phyloP scores from a whole-genome alignment of 2,113 vertebrate species.

The Donacobius atricapilla region DNA sequence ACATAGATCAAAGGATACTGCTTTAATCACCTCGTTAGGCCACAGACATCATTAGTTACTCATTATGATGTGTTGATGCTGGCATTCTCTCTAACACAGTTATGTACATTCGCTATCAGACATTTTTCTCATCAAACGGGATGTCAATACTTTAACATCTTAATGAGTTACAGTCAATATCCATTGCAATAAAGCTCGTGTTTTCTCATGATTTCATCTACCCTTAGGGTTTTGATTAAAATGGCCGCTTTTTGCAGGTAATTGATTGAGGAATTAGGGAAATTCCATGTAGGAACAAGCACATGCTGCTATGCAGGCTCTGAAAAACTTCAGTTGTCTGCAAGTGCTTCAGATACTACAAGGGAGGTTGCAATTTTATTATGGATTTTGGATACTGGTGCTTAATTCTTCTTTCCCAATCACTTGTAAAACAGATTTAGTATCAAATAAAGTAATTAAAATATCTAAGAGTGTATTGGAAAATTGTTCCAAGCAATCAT shows the following conservation, averaged over 20 bases:
- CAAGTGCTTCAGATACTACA: not conserved
- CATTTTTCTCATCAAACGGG: conserved; percentile 54
- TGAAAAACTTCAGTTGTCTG: not conserved
- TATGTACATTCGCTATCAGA: conserved; percentile 53
- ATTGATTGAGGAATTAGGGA: conserved; percentile 56
- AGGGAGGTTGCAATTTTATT: not conserved
- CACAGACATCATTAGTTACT: conserved; percentile 65
- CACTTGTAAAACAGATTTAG: not conserved
- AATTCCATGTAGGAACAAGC: not conserved
- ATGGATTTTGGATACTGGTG: not conserved
- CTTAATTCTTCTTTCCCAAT: not conserved
- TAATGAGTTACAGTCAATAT: conserved; percentile 71
- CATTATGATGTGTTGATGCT: conserved; percentile 64
- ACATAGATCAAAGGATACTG: conserved; percentile 60
- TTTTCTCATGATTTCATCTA: conserved; percentile 61
- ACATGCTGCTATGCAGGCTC: not conserved
- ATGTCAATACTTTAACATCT: conserved; percentile 67
- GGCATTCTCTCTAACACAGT: conserved; percentile 19
- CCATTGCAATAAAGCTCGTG: conserved; percentile 47
- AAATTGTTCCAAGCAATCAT: not conserved
- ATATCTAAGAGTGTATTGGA: not conserved
- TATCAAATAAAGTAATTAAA: conserved; percentile 14
- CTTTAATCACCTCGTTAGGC: conserved; percentile 59
- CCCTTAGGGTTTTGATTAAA: conserved; percentile 67
- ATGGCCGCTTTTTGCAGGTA: conserved; percentile 35